Conservation (phyloP, 2,797 vertebrate species). For the Coluber constrictor region DNA sequence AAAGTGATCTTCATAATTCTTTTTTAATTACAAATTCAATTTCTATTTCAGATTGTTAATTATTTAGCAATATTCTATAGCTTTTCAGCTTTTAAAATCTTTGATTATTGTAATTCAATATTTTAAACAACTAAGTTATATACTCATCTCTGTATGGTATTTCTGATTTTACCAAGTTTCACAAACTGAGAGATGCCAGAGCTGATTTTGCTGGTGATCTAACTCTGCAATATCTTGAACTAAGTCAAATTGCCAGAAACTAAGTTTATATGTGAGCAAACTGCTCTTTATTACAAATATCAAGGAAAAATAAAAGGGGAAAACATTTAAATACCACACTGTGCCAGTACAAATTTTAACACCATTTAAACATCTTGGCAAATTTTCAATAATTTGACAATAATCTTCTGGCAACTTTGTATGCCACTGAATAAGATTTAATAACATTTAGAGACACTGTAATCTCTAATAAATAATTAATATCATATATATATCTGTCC, state of each 20-base stretch:
- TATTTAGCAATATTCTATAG: neutral
- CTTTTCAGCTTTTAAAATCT: neutral
- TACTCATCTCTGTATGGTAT: neutral
- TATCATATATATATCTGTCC: neutral
- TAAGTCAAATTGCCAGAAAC: neutral
- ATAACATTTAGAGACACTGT: neutral
- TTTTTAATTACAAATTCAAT: neutral
- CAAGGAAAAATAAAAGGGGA: neutral
- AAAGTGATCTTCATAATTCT: constrained; percentile 9
- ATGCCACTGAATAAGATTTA: neutral
- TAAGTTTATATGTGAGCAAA: neutral
- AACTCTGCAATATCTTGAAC: neutral
- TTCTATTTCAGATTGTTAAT: neutral
- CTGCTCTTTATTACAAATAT: neutral
- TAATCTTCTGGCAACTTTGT: neutral
- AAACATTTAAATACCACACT: neutral
- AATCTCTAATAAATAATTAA: neutral
- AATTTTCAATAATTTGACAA: neutral
- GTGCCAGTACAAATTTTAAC: neutral
- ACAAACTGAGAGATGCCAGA: neutral
- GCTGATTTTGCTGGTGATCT: neutral
- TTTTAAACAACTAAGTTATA: neutral
- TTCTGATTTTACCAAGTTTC: constrained; percentile 1
- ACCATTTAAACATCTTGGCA: neutral
- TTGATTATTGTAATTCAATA: neutral